Conservation (phyloP, 2,113 vertebrate genomes). For the Ceyx margarethae region DNA sequence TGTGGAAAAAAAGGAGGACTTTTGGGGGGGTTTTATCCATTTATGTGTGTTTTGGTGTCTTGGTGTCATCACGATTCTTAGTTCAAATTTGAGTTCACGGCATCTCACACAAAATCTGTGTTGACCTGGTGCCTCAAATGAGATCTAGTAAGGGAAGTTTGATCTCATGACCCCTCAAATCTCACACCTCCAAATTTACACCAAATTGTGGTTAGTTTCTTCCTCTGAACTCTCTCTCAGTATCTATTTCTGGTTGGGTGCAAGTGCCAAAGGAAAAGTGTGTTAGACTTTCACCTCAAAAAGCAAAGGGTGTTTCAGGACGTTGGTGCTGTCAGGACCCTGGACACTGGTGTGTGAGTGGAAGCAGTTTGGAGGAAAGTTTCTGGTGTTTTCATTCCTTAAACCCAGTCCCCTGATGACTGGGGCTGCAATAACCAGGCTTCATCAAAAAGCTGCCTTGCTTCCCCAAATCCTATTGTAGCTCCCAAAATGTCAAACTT, state of each 20-base stretch:
- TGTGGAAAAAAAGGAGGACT: background rate
- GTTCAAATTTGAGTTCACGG: constrained; percentile 5
- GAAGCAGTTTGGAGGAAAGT: background rate
- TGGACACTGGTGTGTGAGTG: background rate
- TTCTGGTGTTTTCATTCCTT: background rate
- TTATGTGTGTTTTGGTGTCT: background rate
- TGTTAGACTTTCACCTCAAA: background rate
- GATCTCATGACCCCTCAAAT: background rate
- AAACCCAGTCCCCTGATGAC: background rate
- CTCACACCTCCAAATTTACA: constrained; percentile 54
- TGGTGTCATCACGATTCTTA: background rate
- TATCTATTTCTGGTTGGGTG: background rate
- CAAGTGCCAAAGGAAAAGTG: constrained; percentile 21
- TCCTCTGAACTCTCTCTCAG: background rate
- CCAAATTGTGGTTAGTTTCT: constrained; percentile 44
- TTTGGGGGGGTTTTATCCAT: background rate
- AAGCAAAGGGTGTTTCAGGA: background rate
- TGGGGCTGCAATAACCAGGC: background rate
- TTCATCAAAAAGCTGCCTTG: background rate
- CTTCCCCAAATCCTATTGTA: background rate
- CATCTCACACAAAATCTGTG: background rate
- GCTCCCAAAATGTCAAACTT: background rate
- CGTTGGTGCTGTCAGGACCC: background rate
- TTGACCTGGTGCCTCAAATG: background rate
- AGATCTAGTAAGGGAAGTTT: background rate